Percentiles rank a stretch among this genome's conserved stretches.
Evolutionary conservation across 2,888 invertebrate genomes (phyloP).

Genomic region (Polyploca ridens): DNA sequence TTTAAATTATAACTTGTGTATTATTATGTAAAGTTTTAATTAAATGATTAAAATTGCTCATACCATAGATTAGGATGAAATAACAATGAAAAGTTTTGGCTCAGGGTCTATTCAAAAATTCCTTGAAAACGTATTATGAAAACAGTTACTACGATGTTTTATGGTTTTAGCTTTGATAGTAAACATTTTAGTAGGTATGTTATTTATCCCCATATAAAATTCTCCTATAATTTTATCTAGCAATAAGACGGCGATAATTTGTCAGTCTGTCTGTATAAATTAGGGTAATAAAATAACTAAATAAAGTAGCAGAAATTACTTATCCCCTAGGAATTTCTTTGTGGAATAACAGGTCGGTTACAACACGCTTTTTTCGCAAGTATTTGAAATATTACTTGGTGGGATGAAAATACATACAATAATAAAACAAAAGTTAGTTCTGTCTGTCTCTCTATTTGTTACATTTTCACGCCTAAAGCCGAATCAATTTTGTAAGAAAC

Average conservation of each 20-base stretch:
- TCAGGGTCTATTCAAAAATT: not conserved
- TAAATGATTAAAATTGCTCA: too few relatives aligned
- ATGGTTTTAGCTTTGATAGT: too few relatives aligned
- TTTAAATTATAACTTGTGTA: too few relatives aligned
- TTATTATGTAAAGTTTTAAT: too few relatives aligned
- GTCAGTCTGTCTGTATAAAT: conserved; percentile 12
- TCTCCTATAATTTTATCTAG: conserved; percentile 10
- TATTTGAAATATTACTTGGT: not conserved
- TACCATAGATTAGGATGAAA: too few relatives aligned
- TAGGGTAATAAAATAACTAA: conserved; percentile 8
- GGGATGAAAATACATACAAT: too few relatives aligned
- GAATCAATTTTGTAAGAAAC: too few relatives aligned
- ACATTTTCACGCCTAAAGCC: too few relatives aligned
- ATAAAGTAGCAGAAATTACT: conserved; percentile 6
- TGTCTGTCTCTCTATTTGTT: too few relatives aligned
- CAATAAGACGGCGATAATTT: conserved; percentile 11
- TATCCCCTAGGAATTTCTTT: not conserved
- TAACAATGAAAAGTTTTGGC: too few relatives aligned
- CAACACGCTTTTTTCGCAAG: not conserved
- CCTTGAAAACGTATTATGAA: not conserved
- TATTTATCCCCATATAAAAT: not conserved
- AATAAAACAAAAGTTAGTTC: too few relatives aligned
- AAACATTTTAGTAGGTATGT: too few relatives aligned
- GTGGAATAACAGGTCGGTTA: conserved; percentile 7
- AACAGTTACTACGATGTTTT: not conserved